Evolutionary conservation across 1,140 invertebrate genomes (phyloP).

Genomic region (Globodera ellingtonae): DNA sequence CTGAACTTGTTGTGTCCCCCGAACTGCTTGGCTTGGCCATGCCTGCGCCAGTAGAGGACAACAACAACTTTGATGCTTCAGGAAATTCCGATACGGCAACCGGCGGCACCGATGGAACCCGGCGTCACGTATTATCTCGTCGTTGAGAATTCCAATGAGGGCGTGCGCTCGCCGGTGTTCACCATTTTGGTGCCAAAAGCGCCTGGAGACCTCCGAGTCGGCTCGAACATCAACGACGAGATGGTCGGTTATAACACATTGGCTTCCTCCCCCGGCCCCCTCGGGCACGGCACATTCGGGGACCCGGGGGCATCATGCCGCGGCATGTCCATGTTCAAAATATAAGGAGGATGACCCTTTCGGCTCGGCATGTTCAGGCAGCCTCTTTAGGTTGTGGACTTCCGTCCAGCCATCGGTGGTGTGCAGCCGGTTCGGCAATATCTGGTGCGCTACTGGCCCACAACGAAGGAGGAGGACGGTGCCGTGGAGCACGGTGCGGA

Average conservation of each 20-base stretch:
- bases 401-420: slow-evolving; percentile 58
- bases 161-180: slow-evolving; percentile 55
- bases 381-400: slow-evolving; percentile 49
- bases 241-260: slow-evolving; percentile 21
- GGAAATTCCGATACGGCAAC: background rate
- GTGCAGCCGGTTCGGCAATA: slow-evolving; percentile 39
- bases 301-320: no score
- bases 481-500: slow-evolving; percentile 40
- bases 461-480: background rate
- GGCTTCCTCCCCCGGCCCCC: background rate
- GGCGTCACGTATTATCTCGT: slow-evolving; percentile 58
- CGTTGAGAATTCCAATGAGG: slow-evolving; percentile 43
- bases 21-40: no score
- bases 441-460: slow-evolving; percentile 19
- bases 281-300: no score
- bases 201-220: slow-evolving; percentile 51
- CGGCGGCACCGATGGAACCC: slow-evolving; percentile 38
- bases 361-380: no score
- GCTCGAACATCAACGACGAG: slow-evolving; percentile 64
- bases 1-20: no score
- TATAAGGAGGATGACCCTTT: no score
- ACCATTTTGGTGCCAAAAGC: slow-evolving; percentile 56
- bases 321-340: no score
- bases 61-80: background rate
- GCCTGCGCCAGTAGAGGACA: background rate